Conservation (phyloP, 2,888 invertebrate species). For the Eristalinus sepulchralis region DNA sequence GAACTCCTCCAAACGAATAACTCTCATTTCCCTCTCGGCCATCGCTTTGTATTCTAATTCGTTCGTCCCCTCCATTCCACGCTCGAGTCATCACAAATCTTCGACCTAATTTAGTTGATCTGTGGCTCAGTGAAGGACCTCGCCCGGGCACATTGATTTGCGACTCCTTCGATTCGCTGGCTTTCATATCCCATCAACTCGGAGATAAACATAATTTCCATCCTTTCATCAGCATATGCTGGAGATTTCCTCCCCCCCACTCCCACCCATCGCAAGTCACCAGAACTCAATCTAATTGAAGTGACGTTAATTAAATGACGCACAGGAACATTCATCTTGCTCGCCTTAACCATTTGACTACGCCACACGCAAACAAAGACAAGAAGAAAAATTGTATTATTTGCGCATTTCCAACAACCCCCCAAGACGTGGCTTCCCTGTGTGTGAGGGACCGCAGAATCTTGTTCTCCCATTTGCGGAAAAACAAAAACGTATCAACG, state of each 20-base stretch:
- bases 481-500: neutral
- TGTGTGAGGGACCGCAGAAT: neutral
- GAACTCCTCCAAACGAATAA: no score
- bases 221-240: neutral
- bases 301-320: constrained; percentile 52
- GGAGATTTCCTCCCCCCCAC: neutral
- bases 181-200: neutral
- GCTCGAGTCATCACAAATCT: neutral
- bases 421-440: neutral
- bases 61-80: neutral
- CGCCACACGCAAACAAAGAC: neutral
- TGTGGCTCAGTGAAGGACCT: neutral
- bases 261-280: neutral
- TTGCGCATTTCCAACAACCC: constrained; percentile 3
- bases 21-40: neutral
- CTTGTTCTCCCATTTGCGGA: neutral
- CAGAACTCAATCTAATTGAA: constrained; percentile 43
- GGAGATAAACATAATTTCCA: neutral
- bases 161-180: neutral
- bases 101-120: neutral
- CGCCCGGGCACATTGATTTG: neutral
- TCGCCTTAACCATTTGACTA: constrained; percentile 13
- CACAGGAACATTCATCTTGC: constrained; percentile 48
- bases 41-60: neutral
- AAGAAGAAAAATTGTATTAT: constrained; percentile 12